Evolutionary conservation across 2,888 invertebrate genomes (phyloP).

Genomic region (Drosophila percnosoma): DNA sequence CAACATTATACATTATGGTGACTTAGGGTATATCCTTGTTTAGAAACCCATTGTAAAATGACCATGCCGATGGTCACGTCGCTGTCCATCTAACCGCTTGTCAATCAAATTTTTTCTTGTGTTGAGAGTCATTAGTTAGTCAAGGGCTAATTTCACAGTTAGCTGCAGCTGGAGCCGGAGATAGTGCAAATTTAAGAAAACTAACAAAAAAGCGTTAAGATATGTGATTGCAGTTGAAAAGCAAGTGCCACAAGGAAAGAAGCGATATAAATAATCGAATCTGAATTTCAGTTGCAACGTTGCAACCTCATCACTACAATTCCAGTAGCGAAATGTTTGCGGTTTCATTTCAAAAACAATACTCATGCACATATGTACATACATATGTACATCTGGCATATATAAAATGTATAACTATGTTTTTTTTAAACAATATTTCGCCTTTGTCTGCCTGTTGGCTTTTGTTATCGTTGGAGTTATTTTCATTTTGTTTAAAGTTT

Average conservation of each 20-base stretch:
- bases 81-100: slow-evolving; percentile 63
- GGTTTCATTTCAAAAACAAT: slow-evolving; percentile 74
- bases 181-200: slow-evolving; percentile 3
- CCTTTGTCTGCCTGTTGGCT: slow-evolving; percentile 20
- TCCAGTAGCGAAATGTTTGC: slow-evolving; percentile 57
- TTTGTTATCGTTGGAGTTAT: slow-evolving; percentile 33
- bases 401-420: not conserved
- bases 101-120: slow-evolving; percentile 53
- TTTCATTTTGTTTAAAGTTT: slow-evolving; percentile 39
- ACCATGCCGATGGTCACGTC: slow-evolving; percentile 36
- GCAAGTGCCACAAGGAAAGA: not conserved
- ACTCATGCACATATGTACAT: slow-evolving; percentile 19
- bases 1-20: not conserved
- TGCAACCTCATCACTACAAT: not conserved
- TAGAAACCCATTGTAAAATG: not conserved
- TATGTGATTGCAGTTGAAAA: not conserved
- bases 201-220: not conserved
- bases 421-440: slow-evolving; percentile 26
- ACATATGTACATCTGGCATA: not conserved
- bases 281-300: slow-evolving; percentile 12
- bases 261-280: not conserved
- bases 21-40: slow-evolving; percentile 7
- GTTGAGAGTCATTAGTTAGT: slow-evolving; percentile 57
- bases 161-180: slow-evolving; percentile 8
- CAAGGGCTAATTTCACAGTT: slow-evolving; percentile 62